Evolutionary conservation across 1,140 invertebrate genomes (phyloP).

Genomic region (Caerostris extrusa): DNA sequence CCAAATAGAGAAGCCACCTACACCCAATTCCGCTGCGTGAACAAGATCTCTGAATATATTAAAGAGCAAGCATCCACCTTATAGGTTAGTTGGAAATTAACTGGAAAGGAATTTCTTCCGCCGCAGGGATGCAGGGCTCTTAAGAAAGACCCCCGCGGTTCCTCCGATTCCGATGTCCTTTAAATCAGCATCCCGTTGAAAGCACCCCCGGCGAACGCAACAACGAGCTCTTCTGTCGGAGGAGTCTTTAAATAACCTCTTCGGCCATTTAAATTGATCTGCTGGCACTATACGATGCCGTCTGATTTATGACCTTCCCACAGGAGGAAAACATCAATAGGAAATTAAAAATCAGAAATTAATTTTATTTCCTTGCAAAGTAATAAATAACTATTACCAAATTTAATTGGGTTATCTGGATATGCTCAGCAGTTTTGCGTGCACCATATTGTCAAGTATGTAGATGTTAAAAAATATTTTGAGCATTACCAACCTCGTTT

Average conservation of each 20-base stretch:
- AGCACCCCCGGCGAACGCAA: neutral
- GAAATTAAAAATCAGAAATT: too few relatives aligned
- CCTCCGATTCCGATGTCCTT: neutral
- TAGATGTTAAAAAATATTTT: too few relatives aligned
- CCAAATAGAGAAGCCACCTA: neutral
- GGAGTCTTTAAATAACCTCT: constrained; percentile 42
- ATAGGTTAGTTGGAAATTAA: constrained; percentile 20
- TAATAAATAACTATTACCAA: too few relatives aligned
- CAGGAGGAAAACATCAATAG: neutral
- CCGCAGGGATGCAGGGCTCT: neutral
- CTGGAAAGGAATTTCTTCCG: neutral
- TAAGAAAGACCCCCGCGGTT: neutral
- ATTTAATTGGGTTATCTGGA: too few relatives aligned
- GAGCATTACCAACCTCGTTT: too few relatives aligned
- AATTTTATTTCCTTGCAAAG: too few relatives aligned
- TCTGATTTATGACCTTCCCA: neutral
- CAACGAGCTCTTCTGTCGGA: neutral
- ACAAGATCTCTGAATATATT: constrained; percentile 4
- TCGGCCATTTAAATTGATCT: neutral
- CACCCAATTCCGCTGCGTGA: neutral
- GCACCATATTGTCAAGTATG: too few relatives aligned
- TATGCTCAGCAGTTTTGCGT: too few relatives aligned
- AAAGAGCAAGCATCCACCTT: neutral
- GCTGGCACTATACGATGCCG: neutral
- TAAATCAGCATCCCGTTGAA: constrained; percentile 45